Conservation (phyloP, 1,140 invertebrate genomes). For the Cotesia chilonis region DNA sequence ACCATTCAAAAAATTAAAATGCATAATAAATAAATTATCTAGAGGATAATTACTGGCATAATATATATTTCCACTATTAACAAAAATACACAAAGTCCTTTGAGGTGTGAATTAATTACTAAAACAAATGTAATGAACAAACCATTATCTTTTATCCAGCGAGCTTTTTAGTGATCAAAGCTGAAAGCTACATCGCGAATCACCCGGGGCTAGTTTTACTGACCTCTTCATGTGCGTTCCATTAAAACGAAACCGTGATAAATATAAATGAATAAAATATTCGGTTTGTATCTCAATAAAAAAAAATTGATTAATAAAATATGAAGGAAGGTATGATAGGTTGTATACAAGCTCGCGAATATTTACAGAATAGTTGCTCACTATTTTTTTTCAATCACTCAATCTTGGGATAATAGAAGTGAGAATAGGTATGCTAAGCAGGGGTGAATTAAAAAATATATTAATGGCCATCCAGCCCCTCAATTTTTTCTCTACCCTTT, state of each 20-base stretch:
- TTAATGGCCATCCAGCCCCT: constrained; percentile 63
- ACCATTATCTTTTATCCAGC: not conserved
- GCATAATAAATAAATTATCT: too few relatives aligned
- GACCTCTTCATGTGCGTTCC: not conserved
- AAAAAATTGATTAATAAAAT: not conserved
- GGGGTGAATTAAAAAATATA: constrained; percentile 59
- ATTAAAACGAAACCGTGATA: not conserved
- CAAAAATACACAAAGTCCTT: not conserved
- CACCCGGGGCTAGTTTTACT: constrained; percentile 3
- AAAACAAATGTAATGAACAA: not conserved
- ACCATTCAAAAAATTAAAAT: too few relatives aligned
- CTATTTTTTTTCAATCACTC: not conserved
- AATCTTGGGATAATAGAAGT: not conserved
- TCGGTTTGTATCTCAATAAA: too few relatives aligned
- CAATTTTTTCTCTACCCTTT: constrained; percentile 47
- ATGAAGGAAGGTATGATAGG: too few relatives aligned
- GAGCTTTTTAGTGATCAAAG: constrained; percentile 30
- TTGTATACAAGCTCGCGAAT: too few relatives aligned
- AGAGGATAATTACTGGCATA: too few relatives aligned
- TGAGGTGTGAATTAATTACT: constrained; percentile 24
- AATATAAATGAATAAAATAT: too few relatives aligned
- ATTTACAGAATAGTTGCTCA: too few relatives aligned
- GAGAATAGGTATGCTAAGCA: constrained; percentile 60
- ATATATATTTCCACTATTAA: too few relatives aligned
- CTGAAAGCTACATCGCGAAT: not conserved